Evolutionary conservation across 2,888 invertebrate genomes (phyloP).

Genomic region (Gonocerus acuteangulatus): DNA sequence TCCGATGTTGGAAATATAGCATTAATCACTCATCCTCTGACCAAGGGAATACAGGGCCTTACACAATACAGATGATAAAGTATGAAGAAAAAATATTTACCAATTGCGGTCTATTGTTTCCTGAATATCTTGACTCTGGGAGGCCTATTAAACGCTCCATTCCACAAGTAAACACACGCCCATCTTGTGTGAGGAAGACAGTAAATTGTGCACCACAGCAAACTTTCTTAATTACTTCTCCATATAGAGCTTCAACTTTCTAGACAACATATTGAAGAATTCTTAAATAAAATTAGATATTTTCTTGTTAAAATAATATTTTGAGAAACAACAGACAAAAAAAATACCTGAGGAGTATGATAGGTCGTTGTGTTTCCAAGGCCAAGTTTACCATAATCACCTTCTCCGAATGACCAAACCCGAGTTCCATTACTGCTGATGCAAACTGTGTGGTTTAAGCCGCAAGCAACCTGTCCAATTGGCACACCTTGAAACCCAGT

Average conservation of each 20-base stretch:
- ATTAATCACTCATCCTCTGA: too few species aligned
- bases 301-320: too few species aligned
- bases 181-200: constrained; percentile 53
- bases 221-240: constrained; percentile 51
- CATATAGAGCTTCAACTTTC: constrained; percentile 50
- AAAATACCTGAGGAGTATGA: constrained; percentile 46
- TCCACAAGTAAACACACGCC: constrained; percentile 55
- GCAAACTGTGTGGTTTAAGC: constrained; percentile 56
- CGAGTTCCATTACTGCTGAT: constrained; percentile 51
- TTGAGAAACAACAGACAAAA: too few species aligned
- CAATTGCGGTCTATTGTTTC: constrained; percentile 50
- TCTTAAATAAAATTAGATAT: not conserved
- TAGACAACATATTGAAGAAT: constrained; percentile 38
- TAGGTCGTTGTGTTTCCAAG: constrained; percentile 47
- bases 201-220: constrained; percentile 58
- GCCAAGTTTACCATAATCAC: constrained; percentile 56
- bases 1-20: too few species aligned
- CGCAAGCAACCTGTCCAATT: constrained; percentile 50
- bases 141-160: constrained; percentile 54
- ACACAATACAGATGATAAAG: too few species aligned
- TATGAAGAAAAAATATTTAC: too few species aligned
- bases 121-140: constrained; percentile 46
- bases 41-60: too few species aligned
- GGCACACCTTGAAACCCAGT: constrained; percentile 38
- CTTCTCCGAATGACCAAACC: constrained; percentile 59